Conservation (phyloP, 2,113 vertebrate genomes). For the Tenebrosternarchus preto region DNA sequence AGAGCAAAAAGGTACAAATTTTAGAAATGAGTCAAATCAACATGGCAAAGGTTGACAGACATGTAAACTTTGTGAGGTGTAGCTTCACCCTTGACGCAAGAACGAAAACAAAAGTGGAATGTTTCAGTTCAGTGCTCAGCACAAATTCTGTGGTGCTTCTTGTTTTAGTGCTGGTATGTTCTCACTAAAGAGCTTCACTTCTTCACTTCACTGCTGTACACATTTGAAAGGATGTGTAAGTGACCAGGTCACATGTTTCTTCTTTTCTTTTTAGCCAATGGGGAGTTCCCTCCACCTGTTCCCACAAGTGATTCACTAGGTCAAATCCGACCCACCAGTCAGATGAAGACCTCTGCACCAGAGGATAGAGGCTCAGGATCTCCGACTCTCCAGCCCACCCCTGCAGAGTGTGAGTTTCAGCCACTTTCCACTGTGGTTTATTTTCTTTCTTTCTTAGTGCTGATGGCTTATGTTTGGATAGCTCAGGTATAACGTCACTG, state of each 20-base stretch:
- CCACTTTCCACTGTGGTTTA: background rate
- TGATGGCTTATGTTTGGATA: background rate
- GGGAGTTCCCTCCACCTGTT: conserved; percentile 73
- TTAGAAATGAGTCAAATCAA: background rate
- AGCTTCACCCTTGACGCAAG: background rate
- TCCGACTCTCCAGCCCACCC: background rate
- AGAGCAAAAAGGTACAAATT: background rate
- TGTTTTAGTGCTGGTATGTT: background rate
- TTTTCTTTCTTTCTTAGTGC: background rate
- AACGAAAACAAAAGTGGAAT: background rate
- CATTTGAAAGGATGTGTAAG: background rate
- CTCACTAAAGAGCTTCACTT: conserved; percentile 2
- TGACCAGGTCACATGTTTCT: conserved; percentile 29
- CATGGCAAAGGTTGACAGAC: background rate
- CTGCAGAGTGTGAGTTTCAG: conserved; percentile 67
- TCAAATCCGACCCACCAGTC: conserved; percentile 33
- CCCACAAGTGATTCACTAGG: conserved; percentile 48
- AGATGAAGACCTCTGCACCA: conserved; percentile 54
- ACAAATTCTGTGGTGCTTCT: background rate
- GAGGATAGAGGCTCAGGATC: conserved; percentile 45
- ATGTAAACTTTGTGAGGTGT: background rate
- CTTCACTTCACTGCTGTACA: conserved; percentile 16
- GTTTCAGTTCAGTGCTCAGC: background rate
- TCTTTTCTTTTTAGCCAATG: conserved; percentile 71
- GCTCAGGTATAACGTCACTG: too few species aligned